Evolutionary conservation across 2,888 invertebrate species (phyloP).

Genomic region (Stratiomys singularior): DNA sequence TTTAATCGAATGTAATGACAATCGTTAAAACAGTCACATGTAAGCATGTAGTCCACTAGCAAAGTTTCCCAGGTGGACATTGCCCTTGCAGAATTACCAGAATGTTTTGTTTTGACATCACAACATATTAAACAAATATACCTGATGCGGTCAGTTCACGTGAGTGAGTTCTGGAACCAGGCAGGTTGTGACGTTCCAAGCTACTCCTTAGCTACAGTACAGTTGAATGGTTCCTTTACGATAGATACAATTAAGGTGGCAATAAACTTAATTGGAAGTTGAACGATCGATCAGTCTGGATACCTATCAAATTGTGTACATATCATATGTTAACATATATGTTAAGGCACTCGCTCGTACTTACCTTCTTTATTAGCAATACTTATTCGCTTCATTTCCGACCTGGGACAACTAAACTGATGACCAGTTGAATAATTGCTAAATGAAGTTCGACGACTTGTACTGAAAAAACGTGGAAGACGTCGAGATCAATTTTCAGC

Average conservation of each 20-base stretch:
- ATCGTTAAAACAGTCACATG: no score
- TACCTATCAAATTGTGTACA: neutral
- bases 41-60: neutral
- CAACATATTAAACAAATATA: conserved; percentile 1
- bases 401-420: conserved; percentile 32
- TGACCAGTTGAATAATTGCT: conserved; percentile 27
- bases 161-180: conserved; percentile 21
- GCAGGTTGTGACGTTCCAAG: conserved; percentile 5
- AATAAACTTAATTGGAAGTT: conserved; percentile 1
- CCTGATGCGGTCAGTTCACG: conserved; percentile 15
- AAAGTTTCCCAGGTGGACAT: conserved; percentile 20
- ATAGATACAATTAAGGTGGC: neutral
- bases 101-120: conserved; percentile 23
- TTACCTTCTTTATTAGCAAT: neutral
- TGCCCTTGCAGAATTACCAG: neutral
- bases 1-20: no score
- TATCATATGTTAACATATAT: no score
- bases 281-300: neutral
- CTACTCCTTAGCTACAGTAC: neutral
- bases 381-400: conserved; percentile 20
- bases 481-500: conserved; percentile 22
- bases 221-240: no score
- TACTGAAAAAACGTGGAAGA: conserved; percentile 3
- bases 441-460: conserved; percentile 18
- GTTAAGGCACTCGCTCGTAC: neutral